A percentile compares a stretch with the other conserved stretches of the same genome.
Evolutionary conservation across 92 coral and sea anemone species (phyloP).

Genomic region (Desmophyllum pertusum): DNA sequence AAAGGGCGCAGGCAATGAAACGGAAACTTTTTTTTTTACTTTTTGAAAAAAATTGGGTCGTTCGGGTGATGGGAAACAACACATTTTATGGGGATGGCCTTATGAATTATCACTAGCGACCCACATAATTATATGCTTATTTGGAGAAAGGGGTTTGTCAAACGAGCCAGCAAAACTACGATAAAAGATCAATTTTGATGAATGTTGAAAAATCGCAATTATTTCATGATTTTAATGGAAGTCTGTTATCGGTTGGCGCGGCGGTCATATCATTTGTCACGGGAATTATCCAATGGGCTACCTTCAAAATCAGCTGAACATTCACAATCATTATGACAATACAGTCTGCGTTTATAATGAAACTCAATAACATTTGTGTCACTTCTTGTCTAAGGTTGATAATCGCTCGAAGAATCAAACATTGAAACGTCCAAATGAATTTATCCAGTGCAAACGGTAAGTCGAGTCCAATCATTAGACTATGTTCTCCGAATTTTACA

Average conservation of each 20-base stretch:
- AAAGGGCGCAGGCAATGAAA: too few species aligned
- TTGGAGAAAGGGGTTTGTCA: not conserved
- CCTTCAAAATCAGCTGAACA: constrained; percentile 25
- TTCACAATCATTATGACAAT: not conserved
- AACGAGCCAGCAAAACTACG: not conserved
- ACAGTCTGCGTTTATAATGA: not conserved
- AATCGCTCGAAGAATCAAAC: not conserved
- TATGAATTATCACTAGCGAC: not conserved
- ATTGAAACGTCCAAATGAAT: constrained; percentile 13
- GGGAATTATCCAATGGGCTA: not conserved
- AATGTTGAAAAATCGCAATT: not conserved
- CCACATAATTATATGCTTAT: not conserved
- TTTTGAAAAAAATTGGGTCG: too few species aligned
- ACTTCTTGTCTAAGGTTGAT: not conserved
- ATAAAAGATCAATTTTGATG: not conserved
- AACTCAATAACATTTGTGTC: not conserved
- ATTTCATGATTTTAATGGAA: constrained; percentile 6
- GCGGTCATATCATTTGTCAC: not conserved
- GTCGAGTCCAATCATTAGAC: too few species aligned
- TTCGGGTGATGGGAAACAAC: too few species aligned
- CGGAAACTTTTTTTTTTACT: too few species aligned
- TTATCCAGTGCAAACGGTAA: constrained; percentile 25
- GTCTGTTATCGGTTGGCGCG: not conserved
- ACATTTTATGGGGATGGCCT: too few species aligned
- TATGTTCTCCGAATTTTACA: not conserved